Base-by-base conservation (phyloP, 2,888 invertebrate species). In the Sesamia inferens region DNA sequence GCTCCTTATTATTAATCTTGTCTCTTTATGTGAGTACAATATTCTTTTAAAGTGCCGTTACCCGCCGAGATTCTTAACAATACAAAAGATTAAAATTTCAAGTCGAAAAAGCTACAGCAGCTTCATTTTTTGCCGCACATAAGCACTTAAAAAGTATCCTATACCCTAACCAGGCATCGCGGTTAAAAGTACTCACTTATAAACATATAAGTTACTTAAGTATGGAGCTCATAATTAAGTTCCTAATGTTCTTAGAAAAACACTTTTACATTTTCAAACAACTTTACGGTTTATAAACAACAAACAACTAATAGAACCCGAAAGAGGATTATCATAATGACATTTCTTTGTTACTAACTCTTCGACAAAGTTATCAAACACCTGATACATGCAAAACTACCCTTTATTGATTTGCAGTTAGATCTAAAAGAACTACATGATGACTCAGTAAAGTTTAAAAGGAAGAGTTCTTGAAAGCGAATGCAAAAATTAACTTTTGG, bases 281-380 rank as follows among this genome's bases (percentile, higher is more conserved):
- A 79, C 73, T 76, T 78, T 79, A 65, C 71, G 74, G 84, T 82
- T 85, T 85, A 86, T 78, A 86, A 89, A 85, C 85, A 86, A 88
- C 82, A 88, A 92, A 92, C 91, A 93, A 91, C 78, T 78, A 81
- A 88, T 88, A 90, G 58, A 75, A 88, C 91, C 92, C 90, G 74
- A 90, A 91, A 90, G 89, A 74, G 91, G 95, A 95, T 95, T 94
- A 94, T 71, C 83, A 88, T 94, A 94, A 94, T 91, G 92, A 92
- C 89, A 90, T 92, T 92, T 91, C 91, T 90, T 94, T 95, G 93
- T 93, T 87, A 85, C 59, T 74, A 76, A 74, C 10, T 76, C 39
- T 61, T 67, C 74, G 58, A 58, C 73, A 68, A 79, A 77, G 10
- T 58, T 73, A 63, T 44, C 10, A 19, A 48, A 39, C 7, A 42